Evolutionary conservation across 2,888 invertebrate genomes (phyloP).

Genomic region (Junonia oenone): DNA sequence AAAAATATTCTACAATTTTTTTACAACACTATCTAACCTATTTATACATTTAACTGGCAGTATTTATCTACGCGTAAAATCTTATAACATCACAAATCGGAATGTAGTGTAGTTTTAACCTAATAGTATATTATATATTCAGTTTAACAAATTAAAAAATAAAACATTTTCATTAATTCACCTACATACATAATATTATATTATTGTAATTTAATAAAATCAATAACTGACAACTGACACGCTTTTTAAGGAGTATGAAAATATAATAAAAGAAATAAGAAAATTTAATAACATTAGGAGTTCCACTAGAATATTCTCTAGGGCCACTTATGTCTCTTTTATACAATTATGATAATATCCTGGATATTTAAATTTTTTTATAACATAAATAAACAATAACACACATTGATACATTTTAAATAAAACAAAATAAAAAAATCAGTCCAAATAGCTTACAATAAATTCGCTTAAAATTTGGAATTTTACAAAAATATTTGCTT

Average conservation of each 20-base stretch:
- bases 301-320: background rate
- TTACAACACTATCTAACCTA: slow-evolving; percentile 12
- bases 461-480: slow-evolving; percentile 25
- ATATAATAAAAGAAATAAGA: background rate
- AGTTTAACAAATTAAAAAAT: background rate
- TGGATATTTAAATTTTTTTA: background rate
- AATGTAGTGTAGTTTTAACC: slow-evolving; percentile 24
- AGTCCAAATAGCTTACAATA: slow-evolving; percentile 21
- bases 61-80: slow-evolving; percentile 23
- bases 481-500: slow-evolving; percentile 31
- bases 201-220: background rate
- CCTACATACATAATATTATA: no score
- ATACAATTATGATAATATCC: background rate
- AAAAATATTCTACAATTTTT: slow-evolving; percentile 16
- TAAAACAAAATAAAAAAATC: slow-evolving; percentile 21
- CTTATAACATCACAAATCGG: slow-evolving; percentile 31
- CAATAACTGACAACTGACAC: no score
- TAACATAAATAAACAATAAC: background rate
- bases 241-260: no score
- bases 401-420: background rate
- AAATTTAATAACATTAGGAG: background rate
- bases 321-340: background rate
- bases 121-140: background rate
- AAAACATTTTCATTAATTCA: no score
- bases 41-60: slow-evolving; percentile 26